Evolutionary conservation across 2,888 invertebrate species (phyloP), one percentile per base, ranked within the genome.

Genomic region (Dinocampus coccinellae): DNA sequence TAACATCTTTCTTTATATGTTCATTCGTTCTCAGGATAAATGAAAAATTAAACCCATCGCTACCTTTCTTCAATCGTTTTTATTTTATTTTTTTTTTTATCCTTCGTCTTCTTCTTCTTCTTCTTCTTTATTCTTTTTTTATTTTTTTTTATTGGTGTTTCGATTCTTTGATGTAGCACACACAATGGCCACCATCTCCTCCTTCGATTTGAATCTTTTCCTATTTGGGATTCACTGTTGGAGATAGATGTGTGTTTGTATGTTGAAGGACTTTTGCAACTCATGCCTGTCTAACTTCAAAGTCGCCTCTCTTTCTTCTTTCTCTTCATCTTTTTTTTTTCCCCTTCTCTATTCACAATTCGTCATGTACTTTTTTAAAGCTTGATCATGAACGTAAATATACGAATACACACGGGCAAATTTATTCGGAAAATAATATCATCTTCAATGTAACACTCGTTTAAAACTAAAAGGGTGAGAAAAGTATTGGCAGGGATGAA

Each of bases 21-120:
- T n/a, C 16, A 10, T 26, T n/a, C 26, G 13, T n/a, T 24, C 6
- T n/a, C 26, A 58, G 0, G 6, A 72, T 66, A 75, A 82, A 82
- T 84, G 83, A 84, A 85, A 85, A 85, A 83, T 86, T 83, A 79
- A 80, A 73, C 75, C 47, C 16, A 16, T 4, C 1, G 16, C 16
- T 47, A 20, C 16, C 16, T 7, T 16, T n/a, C 16, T 47, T 20
- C 47, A 16, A 6, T 16, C 47, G 7, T 47, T 16, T 47, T 47
- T 16, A 16, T 47, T 47, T 39, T n/a, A 39, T 39, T 39, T n/a
- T 3, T 2, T 36, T 36, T 7, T 39, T n/a, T 13, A 39, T 39
- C 3, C 3, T 39, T 1, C n/a, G 3, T 72, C 34, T 65, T 58
- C 73, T 70, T 70, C 66, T 67, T 52, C 60, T 74, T 65, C 67